Evolutionary conservation across 1,140 invertebrate genomes (phyloP).

Genomic region (Linepithema humile): DNA sequence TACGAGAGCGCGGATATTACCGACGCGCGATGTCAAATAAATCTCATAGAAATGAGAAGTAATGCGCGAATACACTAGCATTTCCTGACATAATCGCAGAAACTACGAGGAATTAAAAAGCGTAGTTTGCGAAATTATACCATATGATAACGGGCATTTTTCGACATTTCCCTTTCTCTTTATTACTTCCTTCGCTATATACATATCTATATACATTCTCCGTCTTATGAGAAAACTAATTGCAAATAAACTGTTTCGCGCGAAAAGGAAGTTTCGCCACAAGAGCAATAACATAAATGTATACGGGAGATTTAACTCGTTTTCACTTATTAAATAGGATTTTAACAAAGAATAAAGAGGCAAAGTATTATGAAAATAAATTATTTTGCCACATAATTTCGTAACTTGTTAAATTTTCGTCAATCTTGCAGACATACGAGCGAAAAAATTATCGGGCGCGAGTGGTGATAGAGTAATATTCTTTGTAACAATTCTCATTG

Average conservation of each 20-base stretch:
- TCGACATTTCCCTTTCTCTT: background rate
- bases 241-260: slow-evolving; percentile 33
- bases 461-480: no score
- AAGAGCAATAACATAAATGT: background rate
- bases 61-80: slow-evolving; percentile 44
- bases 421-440: no score
- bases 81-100: slow-evolving; percentile 61
- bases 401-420: no score
- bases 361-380: no score
- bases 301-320: background rate
- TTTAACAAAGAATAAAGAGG: no score
- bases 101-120: slow-evolving; percentile 64
- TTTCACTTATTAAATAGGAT: no score
- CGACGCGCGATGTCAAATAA: slow-evolving; percentile 30
- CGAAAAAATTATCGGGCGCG: no score
- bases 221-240: slow-evolving; percentile 1
- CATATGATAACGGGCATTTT: slow-evolving; percentile 45
- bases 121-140: slow-evolving; percentile 61
- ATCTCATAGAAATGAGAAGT: slow-evolving; percentile 59
- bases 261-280: background rate
- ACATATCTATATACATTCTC: no score
- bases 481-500: no score
- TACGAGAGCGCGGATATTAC: slow-evolving; percentile 32
- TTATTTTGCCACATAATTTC: no score
- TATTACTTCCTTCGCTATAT: background rate